Conservation (phyloP, 2,113 vertebrate species). For the Pelvicachromis taeniatus region DNA sequence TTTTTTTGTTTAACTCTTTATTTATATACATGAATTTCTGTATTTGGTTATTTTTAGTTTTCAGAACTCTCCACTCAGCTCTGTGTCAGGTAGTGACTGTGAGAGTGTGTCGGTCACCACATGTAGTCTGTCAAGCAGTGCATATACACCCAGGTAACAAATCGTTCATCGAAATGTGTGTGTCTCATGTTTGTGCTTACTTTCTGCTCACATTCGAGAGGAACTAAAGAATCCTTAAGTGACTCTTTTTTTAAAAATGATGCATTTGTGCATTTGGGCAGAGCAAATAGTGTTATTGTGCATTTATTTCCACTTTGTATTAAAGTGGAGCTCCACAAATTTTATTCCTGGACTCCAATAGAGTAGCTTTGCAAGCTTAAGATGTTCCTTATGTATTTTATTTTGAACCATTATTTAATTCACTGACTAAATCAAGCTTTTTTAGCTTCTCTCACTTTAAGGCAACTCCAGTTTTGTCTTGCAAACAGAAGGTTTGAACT, state of each 20-base stretch:
- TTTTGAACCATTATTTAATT: neutral
- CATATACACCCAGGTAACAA: conserved; percentile 86
- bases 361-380: neutral
- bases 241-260: neutral
- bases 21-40: neutral
- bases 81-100: conserved; percentile 88
- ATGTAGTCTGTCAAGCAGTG: conserved; percentile 90
- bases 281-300: neutral
- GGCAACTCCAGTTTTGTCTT: neutral
- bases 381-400: neutral
- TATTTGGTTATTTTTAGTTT: conserved; percentile 73
- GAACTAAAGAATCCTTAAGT: neutral
- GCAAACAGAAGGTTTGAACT: neutral
- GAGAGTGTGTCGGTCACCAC: conserved; percentile 90
- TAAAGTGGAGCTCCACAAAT: neutral
- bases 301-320: neutral
- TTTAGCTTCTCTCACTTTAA: neutral
- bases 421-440: neutral
- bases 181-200: neutral
- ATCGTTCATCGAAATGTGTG: neutral
- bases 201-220: neutral
- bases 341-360: neutral
- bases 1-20: neutral
- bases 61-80: conserved; percentile 85
- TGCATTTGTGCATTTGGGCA: neutral